Conservation (phyloP, 2,113 vertebrate species). For the Thomomys bottae region DNA sequence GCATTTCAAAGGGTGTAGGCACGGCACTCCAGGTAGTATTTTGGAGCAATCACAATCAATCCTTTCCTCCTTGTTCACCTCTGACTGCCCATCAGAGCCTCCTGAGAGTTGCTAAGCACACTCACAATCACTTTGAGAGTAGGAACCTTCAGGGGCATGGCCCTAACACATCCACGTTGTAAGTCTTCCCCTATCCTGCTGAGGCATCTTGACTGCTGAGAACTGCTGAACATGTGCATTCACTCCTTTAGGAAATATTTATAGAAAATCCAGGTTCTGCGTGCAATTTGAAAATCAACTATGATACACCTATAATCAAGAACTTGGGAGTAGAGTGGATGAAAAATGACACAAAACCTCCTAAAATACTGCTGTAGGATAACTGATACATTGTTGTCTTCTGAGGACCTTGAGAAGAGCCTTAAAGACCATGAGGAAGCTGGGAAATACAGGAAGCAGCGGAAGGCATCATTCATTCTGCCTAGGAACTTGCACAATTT, state of each 20-base stretch:
- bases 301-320: background rate
- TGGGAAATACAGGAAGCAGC: background rate
- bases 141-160: background rate
- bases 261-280: background rate
- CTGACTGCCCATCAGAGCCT: background rate
- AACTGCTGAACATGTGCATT: background rate
- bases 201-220: background rate
- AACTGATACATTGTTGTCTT: background rate
- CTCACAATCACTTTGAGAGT: background rate
- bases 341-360: background rate
- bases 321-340: background rate
- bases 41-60: background rate
- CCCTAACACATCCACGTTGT: background rate
- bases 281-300: background rate
- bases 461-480: too few relatives aligned
- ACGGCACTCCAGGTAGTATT: too few relatives aligned
- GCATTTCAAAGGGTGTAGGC: background rate
- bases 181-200: background rate
- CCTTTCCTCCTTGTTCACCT: background rate
- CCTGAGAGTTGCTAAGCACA: background rate
- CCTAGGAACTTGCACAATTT: background rate
- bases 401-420: background rate
- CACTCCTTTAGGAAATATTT: slow-evolving; percentile 28
- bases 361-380: background rate
- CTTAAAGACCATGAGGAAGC: background rate